Evolutionary conservation across 2,113 vertebrate genomes (phyloP).

Genomic region (Picathartes gymnocephalus): DNA sequence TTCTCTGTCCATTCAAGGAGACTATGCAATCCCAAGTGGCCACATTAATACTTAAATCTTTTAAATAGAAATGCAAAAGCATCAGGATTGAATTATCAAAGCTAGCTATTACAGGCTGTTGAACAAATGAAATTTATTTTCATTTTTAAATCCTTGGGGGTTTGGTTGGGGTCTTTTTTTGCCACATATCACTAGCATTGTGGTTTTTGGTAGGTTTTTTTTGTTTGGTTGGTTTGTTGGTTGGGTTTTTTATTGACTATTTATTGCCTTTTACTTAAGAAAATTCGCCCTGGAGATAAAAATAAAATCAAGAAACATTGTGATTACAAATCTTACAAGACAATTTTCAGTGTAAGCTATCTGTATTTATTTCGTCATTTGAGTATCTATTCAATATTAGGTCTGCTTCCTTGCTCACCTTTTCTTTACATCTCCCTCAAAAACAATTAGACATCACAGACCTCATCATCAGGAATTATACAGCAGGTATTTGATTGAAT

Average conservation of each 20-base stretch:
- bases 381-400: neutral
- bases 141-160: neutral
- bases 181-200: neutral
- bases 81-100: neutral
- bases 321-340: neutral
- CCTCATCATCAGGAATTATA: neutral
- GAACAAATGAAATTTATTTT: neutral
- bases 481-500: neutral
- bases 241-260: neutral
- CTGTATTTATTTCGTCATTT: slow-evolving; percentile 8
- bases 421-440: neutral
- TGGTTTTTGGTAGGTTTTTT: neutral
- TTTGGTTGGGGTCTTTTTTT: neutral
- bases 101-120: neutral
- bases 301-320: neutral
- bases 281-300: neutral
- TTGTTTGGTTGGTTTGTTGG: too few species aligned
- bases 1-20: neutral
- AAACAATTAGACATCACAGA: neutral
- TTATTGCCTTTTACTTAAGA: neutral
- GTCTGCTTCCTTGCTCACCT: neutral
- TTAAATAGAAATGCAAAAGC: neutral
- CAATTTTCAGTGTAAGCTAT: slow-evolving; percentile 3
- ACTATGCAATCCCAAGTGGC: neutral
- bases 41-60: neutral